Evolutionary conservation across 2,888 invertebrate species (phyloP).

Genomic region (Hirudinaria manillensis): DNA sequence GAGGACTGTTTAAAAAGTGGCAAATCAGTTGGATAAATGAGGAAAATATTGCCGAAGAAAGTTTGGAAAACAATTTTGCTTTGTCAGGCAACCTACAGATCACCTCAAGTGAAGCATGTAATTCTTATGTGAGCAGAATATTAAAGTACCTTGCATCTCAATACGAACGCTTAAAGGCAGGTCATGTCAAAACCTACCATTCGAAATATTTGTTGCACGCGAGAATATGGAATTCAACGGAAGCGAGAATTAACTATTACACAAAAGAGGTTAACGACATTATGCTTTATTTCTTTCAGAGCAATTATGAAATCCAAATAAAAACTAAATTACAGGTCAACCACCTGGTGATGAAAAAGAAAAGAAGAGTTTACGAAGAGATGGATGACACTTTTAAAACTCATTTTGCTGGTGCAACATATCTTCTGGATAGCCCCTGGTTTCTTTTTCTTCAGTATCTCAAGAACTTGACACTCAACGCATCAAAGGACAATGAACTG

Average conservation of each 20-base stretch:
- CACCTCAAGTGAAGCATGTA: neutral
- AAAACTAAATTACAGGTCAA: neutral
- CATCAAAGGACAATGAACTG: constrained; percentile 5
- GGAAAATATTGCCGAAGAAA: neutral
- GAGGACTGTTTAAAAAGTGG: neutral
- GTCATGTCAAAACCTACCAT: neutral
- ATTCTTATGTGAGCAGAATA: neutral
- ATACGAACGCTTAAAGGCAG: neutral
- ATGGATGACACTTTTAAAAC: neutral
- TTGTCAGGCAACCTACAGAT: neutral
- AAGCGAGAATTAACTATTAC: neutral
- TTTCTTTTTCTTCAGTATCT: neutral
- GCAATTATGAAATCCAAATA: too few species aligned
- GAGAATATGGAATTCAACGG: neutral
- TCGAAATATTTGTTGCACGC: neutral
- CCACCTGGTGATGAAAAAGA: neutral
- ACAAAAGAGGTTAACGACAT: neutral
- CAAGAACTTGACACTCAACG: neutral
- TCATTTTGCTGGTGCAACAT: neutral
- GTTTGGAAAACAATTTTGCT: neutral
- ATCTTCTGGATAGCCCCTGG: neutral
- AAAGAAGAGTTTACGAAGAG: neutral
- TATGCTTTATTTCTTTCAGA: neutral
- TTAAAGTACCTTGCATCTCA: neutral
- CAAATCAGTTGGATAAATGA: neutral